Conservation (phyloP, 92 coral and sea anemone genomes). For the Palythoa grandis region DNA sequence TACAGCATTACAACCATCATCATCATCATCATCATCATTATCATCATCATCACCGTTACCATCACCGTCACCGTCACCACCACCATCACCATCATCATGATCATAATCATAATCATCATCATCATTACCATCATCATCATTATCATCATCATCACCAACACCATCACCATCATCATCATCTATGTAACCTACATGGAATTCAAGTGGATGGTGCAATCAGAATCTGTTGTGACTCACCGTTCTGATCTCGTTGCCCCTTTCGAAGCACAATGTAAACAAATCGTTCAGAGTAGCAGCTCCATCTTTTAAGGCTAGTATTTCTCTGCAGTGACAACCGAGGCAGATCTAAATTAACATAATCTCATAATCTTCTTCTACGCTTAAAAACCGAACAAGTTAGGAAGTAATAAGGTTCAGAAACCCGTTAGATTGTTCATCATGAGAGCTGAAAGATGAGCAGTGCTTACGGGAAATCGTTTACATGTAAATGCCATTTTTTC, state of each 20-base stretch:
- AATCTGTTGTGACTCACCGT: conserved; percentile 51
- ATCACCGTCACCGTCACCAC: too few relatives aligned
- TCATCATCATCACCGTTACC: background rate
- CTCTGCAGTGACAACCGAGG: conserved; percentile 56
- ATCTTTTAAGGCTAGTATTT: conserved; percentile 74
- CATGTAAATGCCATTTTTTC: too few relatives aligned
- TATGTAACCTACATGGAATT: too few relatives aligned
- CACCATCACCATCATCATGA: too few relatives aligned
- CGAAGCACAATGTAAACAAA: conserved; percentile 86
- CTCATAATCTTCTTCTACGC: background rate
- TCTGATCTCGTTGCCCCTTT: conserved; percentile 71
- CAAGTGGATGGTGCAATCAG: background rate
- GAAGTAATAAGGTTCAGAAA: background rate
- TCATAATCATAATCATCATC: too few relatives aligned
- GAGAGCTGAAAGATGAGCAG: background rate
- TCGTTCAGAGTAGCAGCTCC: conserved; percentile 88
- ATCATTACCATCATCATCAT: too few relatives aligned
- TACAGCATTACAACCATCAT: background rate
- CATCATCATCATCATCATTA: background rate
- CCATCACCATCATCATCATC: background rate
- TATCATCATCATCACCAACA: background rate
- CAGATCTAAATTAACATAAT: background rate
- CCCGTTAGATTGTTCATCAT: background rate
- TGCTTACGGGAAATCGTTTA: too few relatives aligned
- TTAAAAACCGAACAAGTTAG: background rate